Evolutionary conservation across 2,888 invertebrate species (phyloP), one percentile per base, ranked within the genome.

Genomic region (Pelosia muscerda): DNA sequence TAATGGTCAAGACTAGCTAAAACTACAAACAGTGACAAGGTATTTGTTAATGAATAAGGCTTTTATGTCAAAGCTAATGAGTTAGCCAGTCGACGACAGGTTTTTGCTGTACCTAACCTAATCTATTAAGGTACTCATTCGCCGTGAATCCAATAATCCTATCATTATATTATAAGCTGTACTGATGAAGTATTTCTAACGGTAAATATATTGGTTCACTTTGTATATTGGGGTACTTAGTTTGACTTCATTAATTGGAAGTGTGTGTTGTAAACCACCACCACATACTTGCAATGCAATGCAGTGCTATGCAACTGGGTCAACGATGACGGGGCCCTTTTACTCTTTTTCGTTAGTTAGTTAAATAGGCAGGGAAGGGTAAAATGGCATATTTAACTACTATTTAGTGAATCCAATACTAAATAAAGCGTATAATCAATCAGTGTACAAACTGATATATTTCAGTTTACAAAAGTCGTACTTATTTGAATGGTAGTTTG

Each of bases 131-230:
- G 84, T 81, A 84, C 81, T 84, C 72, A 75, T 81, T 77, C 68
- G 65, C 77, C 68, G 81, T 78, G 81, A 81, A 75, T 77, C 75
- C 77, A 83, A 90, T 88, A 87, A 86, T 87, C 87, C 83, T 78
- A 81, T 83, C 82, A 84, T 85, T 86, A 86, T 91, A 84, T 85
- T 86, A 86, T 91, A 88, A 89, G 84, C 84, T 85, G 76, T 77
- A 78, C 83, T 85, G 77, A 84, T 86, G 82, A 86, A 77, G 75
- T 75, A 71, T 55, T 11, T 15, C 13, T 81, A 80, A 81, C 78
- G 82, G 85, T 84, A 83, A 76, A 85, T 85, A 70, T 42, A 13
- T 38, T 34, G 34, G 34, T 34, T 34, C 6, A 34, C 34, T 34
- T 34, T 34, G 34, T 34, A 11, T 2, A 10, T 34, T 2, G 11